A percentile compares a stretch with the other conserved stretches of the same genome.
Evolutionary conservation across 2,888 invertebrate genomes (phyloP).

Genomic region (Biston stratarius): DNA sequence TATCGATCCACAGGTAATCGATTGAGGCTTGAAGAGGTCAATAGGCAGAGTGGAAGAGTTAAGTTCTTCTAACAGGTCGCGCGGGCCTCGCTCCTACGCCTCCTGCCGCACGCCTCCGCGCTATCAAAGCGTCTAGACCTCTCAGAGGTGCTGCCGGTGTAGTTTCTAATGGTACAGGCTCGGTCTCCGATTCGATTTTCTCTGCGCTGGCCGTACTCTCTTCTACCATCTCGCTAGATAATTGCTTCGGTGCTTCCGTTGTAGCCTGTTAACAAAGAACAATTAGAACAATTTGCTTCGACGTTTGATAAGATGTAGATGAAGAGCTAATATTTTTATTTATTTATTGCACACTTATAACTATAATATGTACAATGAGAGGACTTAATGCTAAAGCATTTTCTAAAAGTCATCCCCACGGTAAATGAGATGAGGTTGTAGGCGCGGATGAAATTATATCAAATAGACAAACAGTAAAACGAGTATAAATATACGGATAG

Average conservation of each 20-base stretch:
- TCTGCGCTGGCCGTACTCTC: constrained; percentile 75
- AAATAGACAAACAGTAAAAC: no score
- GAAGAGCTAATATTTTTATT: background rate
- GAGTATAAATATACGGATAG: no score
- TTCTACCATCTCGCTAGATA: constrained; percentile 70
- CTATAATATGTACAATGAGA: no score
- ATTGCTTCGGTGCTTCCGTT: constrained; percentile 74
- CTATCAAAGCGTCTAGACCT: constrained; percentile 89
- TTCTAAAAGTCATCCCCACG: no score
- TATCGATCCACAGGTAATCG: background rate
- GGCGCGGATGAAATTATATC: no score
- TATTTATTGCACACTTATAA: no score
- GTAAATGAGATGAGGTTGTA: no score
- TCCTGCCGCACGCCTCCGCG: constrained; percentile 88
- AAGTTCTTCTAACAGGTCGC: constrained; percentile 67
- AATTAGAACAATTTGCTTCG: background rate
- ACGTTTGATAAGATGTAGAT: background rate
- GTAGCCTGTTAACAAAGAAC: constrained; percentile 59
- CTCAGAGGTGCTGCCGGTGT: constrained; percentile 87
- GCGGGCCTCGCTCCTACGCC: constrained; percentile 68
- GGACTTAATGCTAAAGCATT: no score
- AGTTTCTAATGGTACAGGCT: constrained; percentile 68
- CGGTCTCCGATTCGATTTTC: constrained; percentile 75
- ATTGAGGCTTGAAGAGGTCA: constrained; percentile 22
- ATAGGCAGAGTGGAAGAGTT: constrained; percentile 52